Percentiles rank a stretch among this genome's conserved stretches.
Conservation (phyloP, 2,888 invertebrate species). For the Zootermopsis nevadensis region DNA sequence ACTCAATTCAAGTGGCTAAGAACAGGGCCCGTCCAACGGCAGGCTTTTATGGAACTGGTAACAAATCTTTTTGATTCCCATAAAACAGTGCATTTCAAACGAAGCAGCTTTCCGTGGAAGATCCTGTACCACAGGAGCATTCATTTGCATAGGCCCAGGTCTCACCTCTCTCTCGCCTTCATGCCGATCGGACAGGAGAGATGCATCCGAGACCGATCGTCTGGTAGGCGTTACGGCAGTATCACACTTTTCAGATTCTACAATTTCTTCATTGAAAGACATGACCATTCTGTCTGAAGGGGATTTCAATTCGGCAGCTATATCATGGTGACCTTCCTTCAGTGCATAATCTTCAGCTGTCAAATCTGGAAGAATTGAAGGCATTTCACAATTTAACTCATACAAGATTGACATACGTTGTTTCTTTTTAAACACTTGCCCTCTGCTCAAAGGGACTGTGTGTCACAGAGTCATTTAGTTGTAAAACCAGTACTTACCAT, state of each 20-base stretch:
- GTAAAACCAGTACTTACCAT: slow-evolving; percentile 55
- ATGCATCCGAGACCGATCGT: slow-evolving; percentile 49
- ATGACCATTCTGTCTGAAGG: slow-evolving; percentile 46
- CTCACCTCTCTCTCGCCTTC: slow-evolving; percentile 25
- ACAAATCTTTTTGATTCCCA: too few species aligned
- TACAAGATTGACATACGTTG: too few species aligned
- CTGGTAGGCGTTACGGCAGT: background rate
- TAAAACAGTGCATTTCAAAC: too few species aligned
- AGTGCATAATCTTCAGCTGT: slow-evolving; percentile 59
- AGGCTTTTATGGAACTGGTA: too few species aligned
- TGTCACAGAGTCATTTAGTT: too few species aligned
- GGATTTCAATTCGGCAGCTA: slow-evolving; percentile 54
- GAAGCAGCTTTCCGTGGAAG: too few species aligned
- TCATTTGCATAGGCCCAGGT: too few species aligned
- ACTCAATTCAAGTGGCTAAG: too few species aligned
- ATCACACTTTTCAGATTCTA: slow-evolving; percentile 4
- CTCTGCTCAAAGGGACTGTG: too few species aligned
- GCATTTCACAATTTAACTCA: background rate
- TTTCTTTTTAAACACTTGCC: too few species aligned
- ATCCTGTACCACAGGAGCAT: too few species aligned
- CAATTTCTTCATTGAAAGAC: slow-evolving; percentile 31
- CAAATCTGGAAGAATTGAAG: slow-evolving; percentile 55
- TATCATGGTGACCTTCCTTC: slow-evolving; percentile 57
- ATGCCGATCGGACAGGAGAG: slow-evolving; percentile 24
- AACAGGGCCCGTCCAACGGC: too few species aligned